phyloP scores from a whole-genome alignment of 23 tunicate species.

The Halocynthia roretzi region DNA sequence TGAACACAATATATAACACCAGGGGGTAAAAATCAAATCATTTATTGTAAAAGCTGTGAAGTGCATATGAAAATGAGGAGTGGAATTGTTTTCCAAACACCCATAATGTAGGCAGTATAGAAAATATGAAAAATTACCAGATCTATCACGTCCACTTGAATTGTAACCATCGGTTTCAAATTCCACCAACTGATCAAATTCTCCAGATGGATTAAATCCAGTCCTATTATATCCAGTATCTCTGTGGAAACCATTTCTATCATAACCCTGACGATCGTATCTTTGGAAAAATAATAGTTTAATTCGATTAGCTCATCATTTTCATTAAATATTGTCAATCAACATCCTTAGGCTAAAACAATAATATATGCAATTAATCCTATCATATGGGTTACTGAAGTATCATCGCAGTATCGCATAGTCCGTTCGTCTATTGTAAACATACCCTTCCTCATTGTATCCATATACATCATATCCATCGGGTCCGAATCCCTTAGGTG shows the following conservation, averaged over 20 bases:
- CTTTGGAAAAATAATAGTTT: constrained; percentile 12
- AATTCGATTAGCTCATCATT: no score
- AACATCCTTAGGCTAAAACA: neutral
- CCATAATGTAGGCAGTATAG: neutral
- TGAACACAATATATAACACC: neutral
- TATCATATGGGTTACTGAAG: no score
- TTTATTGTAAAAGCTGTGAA: neutral
- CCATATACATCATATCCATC: constrained; percentile 80
- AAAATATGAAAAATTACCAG: constrained; percentile 30
- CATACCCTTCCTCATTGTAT: constrained; percentile 60
- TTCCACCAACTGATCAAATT: constrained; percentile 39
- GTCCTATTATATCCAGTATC: constrained; percentile 67
- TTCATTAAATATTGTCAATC: no score
- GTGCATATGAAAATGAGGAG: neutral
- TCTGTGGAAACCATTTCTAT: constrained; percentile 47
- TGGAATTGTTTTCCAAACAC: neutral
- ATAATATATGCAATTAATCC: no score
- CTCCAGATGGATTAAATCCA: constrained; percentile 52
- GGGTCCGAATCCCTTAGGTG: constrained; percentile 70
- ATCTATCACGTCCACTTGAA: constrained; percentile 45
- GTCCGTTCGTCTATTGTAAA: neutral
- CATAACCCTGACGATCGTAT: constrained; percentile 73
- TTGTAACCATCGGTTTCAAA: constrained; percentile 37
- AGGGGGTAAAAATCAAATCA: neutral
- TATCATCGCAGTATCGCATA: neutral